These are phyloP conservation scores for Cossypha niveicapilla DNA, from an alignment of 2,797 vertebrate species.

Conservation along the genomic window DNA sequence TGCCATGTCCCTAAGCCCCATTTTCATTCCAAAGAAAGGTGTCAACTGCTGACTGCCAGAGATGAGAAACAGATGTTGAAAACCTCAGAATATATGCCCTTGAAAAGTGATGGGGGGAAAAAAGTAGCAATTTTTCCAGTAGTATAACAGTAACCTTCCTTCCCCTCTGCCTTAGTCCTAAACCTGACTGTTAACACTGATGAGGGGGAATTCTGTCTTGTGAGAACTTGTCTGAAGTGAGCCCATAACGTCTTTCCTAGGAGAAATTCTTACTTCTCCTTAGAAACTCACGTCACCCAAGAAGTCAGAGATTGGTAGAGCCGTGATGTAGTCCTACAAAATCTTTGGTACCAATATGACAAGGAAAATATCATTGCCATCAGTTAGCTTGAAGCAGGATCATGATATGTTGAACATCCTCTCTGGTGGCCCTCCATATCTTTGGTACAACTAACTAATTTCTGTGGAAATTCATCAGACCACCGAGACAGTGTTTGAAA, in stretches of 20 bases:
- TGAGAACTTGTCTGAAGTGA: not conserved
- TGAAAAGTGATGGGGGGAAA: not conserved
- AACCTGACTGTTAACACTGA: not conserved
- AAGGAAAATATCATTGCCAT: not conserved
- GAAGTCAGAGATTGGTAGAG: not conserved
- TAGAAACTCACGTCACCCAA: not conserved
- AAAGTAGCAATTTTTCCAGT: not conserved
- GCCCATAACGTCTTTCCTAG: not conserved
- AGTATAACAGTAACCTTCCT: not conserved
- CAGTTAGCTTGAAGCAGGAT: not conserved
- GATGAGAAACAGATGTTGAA: not conserved
- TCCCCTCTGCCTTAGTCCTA: not conserved
- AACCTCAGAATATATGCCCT: not conserved
- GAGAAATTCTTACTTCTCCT: not conserved
- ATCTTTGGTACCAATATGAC: not conserved
- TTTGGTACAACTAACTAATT: not conserved
- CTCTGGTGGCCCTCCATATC: not conserved
- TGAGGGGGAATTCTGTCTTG: not conserved
- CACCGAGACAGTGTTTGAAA: not conserved
- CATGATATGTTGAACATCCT: rapidly evolving
- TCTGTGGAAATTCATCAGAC: not conserved
- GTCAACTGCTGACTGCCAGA: not conserved
- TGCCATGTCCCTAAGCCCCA: not conserved
- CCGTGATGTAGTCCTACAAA: not conserved
- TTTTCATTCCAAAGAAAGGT: not conserved